Conservation (phyloP, 1,140 invertebrate genomes). For the Sinonovacula constricta region DNA sequence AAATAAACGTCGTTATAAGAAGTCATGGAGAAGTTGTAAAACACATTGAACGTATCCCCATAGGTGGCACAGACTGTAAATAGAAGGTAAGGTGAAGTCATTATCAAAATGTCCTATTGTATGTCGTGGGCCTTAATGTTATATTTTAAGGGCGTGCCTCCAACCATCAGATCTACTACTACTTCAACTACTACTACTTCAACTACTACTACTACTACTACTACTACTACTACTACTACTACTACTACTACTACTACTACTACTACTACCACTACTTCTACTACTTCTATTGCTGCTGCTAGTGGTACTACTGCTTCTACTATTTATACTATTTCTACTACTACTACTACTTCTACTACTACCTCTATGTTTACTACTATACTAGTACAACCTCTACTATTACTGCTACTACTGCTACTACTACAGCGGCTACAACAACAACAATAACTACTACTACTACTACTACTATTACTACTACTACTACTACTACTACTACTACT, state of each 20-base stretch:
- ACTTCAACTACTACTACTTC: constrained; percentile 50
- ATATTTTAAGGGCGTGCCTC: no score
- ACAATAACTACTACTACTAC: constrained; percentile 51
- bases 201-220: constrained; percentile 49
- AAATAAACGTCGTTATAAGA: no score
- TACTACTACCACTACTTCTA: constrained; percentile 52
- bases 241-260: constrained; percentile 56
- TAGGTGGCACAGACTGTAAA: no score
- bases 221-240: constrained; percentile 49
- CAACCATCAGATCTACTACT: no score
- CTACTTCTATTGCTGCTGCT: constrained; percentile 54
- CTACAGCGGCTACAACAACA: no score
- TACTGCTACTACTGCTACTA: constrained; percentile 51
- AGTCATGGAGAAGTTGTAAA: no score
- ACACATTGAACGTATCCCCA: no score
- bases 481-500: constrained; percentile 54
- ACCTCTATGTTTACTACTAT: constrained; percentile 23
- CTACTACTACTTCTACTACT: constrained; percentile 47
- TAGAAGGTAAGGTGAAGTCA: no score
- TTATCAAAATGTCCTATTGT: no score
- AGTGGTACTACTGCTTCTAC: constrained; percentile 53
- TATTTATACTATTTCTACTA: constrained; percentile 51
- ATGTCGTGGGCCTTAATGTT: no score
- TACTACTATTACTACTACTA: constrained; percentile 53
- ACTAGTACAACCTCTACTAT: constrained; percentile 26